Base-by-base conservation (phyloP, 2,797 vertebrate species). In the Kryptolebias ocellatus region DNA sequence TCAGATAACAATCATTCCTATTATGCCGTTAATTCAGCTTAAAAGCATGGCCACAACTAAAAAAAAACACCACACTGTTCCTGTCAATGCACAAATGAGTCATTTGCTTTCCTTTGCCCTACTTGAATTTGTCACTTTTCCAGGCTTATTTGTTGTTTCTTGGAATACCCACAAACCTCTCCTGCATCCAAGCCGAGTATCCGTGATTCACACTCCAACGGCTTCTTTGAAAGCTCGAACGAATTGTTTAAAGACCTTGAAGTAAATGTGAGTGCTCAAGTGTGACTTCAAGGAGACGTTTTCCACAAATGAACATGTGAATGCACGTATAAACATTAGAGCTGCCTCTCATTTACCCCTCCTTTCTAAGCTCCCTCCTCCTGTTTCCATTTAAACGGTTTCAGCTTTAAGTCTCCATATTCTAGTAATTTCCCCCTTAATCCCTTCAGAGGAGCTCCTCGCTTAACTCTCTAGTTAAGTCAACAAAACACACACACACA, bases 381-480 rank as follows among this genome's bases (percentile, higher is more conserved):
- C 73, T 83, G 74, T 84, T 90, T 83, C 76, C 61, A 17, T 91
- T 91, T 90, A 89, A 83, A 83, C 70, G 75, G 77, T 87, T 87
- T 89, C 65, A 83, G 72, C 70, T 79, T 78, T 84, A 85, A 92
- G 59, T 84, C 81, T 90, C 77, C 74, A 87, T 81, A 83, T 91
- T 89, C 79, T 77, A 75, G 86, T 89, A 64, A 90, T 90, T 90
- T 91, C 64, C 78, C 69, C 49, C 62, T 61, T 88, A 89, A 91
- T 91, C 81, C 83, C 84, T 76, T 87, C 83, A 77, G 84, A 85
- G 76, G 74, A 80, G 76, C 78, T 75, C 83, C 79, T 82, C 24
- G 69, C 76, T 90, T 90, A 85, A 75, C 78, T 86, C 72, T 78
- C 74, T 87, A 91, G 91, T 92, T 89, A 92, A 91, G 83, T 86